Base-by-base conservation (phyloP, 2,797 vertebrate species). In the Sternarchorhynchus goeldii region DNA sequence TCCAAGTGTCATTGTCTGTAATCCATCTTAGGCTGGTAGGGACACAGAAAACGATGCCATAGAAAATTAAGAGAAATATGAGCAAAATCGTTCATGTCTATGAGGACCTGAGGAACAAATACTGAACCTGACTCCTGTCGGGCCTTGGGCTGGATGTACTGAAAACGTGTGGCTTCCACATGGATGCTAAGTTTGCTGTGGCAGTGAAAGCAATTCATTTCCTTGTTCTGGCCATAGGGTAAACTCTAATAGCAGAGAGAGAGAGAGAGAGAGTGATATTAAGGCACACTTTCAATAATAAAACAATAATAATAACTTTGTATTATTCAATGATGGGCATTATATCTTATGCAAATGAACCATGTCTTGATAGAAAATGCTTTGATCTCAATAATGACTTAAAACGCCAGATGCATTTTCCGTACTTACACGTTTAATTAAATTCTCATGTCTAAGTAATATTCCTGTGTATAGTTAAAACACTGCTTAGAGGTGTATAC, bases 161-260 rank as follows among this genome's bases (percentile, higher is more conserved):
- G 91, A 86, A 95, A 95, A 71, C 84, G 91, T 14, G 90, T 76
- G 68, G 93, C 92, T 72, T 95, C 94, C n/a, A 84, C 89, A 70
- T 87, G 81, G 71, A 95, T 77, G 74, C 88, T 91, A 63, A 94
- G 91, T 77, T 93, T 93, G 83, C 82, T 81, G 86, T 95, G 92
- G 83, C 94, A 95, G 71, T 93, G 88, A 70, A 92, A 90, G 82
- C 94, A 95, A 78, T 91, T 93, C 3, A 90, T 70, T 73, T 94
- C 93, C 85, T 89, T 93, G 25, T 85, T 88, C 86, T 93, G 91
- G 17, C 94, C 94, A 20, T 93, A 95, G 17, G 85, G 87, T 67
- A 94, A 12, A 20, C 84, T 90, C 94, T 95, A 80, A 7, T 25
- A 8, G 6, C 77, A 69, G 56, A 55, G 36, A 69, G 10, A 64